Percentiles rank a stretch among this genome's conserved stretches.
Conservation (phyloP, 2,113 vertebrate genomes). For the Ondatra zibethicus region DNA sequence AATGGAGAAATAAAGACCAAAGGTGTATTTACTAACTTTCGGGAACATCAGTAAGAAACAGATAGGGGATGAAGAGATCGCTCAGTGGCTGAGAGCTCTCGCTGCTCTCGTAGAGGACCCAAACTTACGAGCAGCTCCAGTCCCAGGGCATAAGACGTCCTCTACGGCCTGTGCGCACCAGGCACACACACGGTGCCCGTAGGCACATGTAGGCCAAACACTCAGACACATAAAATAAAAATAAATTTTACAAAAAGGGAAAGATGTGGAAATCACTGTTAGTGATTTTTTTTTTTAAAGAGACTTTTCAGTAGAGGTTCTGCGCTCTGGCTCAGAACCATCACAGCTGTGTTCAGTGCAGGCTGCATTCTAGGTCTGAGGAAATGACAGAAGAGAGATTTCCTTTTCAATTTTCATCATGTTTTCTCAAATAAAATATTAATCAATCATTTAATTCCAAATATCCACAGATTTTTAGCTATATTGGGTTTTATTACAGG, state of each 20-base stretch:
- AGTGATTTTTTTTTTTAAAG: neutral
- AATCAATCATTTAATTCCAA: conserved; percentile 35
- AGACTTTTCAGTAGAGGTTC: neutral
- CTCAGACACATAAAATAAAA: neutral
- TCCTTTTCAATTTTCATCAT: conserved; percentile 39
- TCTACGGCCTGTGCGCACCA: neutral
- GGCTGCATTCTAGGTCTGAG: neutral
- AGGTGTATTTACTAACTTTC: conserved; percentile 1
- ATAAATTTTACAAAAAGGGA: neutral
- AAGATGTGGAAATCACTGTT: neutral
- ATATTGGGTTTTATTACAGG: neutral
- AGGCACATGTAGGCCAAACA: neutral
- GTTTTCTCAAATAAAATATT: conserved; percentile 39
- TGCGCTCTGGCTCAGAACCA: neutral
- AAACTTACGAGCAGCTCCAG: neutral
- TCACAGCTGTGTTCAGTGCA: neutral
- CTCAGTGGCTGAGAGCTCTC: neutral
- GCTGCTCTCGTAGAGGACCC: neutral
- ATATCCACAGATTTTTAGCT: neutral
- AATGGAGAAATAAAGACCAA: conserved; percentile 32
- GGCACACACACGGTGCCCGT: neutral
- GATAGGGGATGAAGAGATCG: neutral
- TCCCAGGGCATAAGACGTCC: neutral
- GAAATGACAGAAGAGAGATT: neutral
- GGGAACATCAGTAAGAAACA: neutral